Base-by-base conservation (phyloP, 2,113 vertebrate species). In the Pedionomus torquatus region DNA sequence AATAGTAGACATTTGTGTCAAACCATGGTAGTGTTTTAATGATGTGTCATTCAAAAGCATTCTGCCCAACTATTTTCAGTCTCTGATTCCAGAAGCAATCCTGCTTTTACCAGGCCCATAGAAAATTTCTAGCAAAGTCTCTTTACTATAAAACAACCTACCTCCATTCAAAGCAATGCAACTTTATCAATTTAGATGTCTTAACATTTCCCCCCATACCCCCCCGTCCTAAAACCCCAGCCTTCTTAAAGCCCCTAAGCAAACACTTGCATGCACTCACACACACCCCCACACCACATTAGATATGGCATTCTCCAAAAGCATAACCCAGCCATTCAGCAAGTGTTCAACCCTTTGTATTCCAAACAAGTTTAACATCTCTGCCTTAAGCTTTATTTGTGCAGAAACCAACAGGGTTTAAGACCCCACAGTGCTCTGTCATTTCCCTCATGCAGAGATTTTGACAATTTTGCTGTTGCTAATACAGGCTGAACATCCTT, bases 231-330 rank as follows among this genome's bases (percentile, higher is more conserved):
- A 41, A n/a, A 85, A 24, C 8, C 17, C 23, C 13, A 51, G 18
- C 24, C 20, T 61, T 44, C 81, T 63, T 33, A 51, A 78, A 82
- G 33, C 6, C 18, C 5, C 9, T 31, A 57, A 48, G 5, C 4
- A 66, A 77, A 37, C 18, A 25, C 3, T 8, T 10, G 64, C 41
- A 18, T 2, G 2, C 3, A 1, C 30, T 4, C 1, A 11, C 7
- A 8, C 7, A 35, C 11, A 5, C 8, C 8, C 5, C 0, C 4
- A 19, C 2, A 7, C 2, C 10, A 3, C 8, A 49, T 37, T 7
- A 71, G 23, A 79, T 9, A 28, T 0, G 0, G 11, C 24, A 18
- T 52, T 46, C 68, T 44, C 39, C 24, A 57, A 37, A 52, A 49
- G 10, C 9, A 31, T 21, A 35, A 3, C 8, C 20, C 17, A 3